These are phyloP conservation scores for Hemithea aestivaria DNA, from an alignment of 2,888 invertebrate species.

Conservation along the genomic window DNA sequence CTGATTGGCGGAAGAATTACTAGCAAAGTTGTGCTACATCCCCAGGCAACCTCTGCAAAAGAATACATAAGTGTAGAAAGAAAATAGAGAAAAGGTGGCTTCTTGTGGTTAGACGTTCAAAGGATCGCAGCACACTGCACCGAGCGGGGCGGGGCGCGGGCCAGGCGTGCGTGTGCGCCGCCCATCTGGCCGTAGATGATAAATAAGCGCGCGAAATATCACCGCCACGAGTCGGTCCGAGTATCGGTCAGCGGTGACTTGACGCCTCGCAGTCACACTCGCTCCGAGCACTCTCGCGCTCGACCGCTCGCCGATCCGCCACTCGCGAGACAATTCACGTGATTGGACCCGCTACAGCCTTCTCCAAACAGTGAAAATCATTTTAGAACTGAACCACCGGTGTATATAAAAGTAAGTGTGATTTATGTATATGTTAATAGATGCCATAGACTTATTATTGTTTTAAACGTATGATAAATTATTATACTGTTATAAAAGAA, in stretches of 20 bases:
- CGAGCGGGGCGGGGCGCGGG: constrained; percentile 57
- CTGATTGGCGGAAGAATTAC: no score
- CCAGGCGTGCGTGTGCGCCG: constrained; percentile 52
- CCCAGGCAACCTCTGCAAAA: no score
- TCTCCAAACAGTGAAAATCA: constrained; percentile 1
- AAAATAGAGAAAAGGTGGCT: no score
- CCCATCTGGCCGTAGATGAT: constrained; percentile 53
- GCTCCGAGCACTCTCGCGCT: constrained; percentile 8
- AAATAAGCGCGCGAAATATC: constrained; percentile 49
- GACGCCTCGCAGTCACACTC: background rate
- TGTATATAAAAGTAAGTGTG: constrained; percentile 9
- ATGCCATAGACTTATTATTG: no score
- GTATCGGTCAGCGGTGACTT: constrained; percentile 6
- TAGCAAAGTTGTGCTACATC: no score
- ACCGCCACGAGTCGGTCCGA: constrained; percentile 29
- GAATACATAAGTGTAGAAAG: no score
- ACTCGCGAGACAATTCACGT: no score
- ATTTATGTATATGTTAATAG: no score
- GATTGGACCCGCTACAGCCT: no score
- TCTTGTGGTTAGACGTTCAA: constrained; percentile 2
- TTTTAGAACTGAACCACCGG: constrained; percentile 1
- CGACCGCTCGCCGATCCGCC: background rate
- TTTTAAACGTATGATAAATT: no score
- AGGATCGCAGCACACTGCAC: constrained; percentile 36
- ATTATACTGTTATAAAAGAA: no score